These are phyloP conservation scores for Brachycybe producta DNA, from an alignment of 2,888 invertebrate species.

Conservation along the genomic window DNA sequence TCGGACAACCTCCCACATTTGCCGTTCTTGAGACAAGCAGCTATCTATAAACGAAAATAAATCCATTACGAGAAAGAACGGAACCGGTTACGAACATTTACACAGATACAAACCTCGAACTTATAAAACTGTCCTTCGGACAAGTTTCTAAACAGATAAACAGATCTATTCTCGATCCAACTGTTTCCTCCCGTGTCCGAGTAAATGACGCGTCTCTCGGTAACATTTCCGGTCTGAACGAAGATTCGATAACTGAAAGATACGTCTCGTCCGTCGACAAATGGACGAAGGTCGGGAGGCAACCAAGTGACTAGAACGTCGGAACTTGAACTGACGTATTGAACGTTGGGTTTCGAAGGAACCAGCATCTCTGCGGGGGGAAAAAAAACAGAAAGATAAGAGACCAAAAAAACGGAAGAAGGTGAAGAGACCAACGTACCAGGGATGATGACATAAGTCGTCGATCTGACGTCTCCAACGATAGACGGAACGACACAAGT, in stretches of 20 bases:
- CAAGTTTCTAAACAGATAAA: no score
- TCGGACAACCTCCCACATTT: slow-evolving; percentile 7
- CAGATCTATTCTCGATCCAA: no score
- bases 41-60: slow-evolving; percentile 5
- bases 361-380: neutral
- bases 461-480: neutral
- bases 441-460: neutral
- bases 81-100: no score
- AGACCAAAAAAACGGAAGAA: neutral
- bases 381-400: neutral
- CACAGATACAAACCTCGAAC: neutral
- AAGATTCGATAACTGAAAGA: no score
- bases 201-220: no score
- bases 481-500: neutral
- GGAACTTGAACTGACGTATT: no score
- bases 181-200: no score
- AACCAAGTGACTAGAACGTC: no score
- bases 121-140: neutral
- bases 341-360: neutral
- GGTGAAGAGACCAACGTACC: neutral
- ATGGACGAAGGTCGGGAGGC: neutral
- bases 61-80: no score
- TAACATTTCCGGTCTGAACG: no score
- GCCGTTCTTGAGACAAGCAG: slow-evolving; percentile 3
- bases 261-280: neutral